phyloP scores from a whole-genome alignment of 2,113 vertebrate species.

The Brachyhypopomus gauderio region DNA sequence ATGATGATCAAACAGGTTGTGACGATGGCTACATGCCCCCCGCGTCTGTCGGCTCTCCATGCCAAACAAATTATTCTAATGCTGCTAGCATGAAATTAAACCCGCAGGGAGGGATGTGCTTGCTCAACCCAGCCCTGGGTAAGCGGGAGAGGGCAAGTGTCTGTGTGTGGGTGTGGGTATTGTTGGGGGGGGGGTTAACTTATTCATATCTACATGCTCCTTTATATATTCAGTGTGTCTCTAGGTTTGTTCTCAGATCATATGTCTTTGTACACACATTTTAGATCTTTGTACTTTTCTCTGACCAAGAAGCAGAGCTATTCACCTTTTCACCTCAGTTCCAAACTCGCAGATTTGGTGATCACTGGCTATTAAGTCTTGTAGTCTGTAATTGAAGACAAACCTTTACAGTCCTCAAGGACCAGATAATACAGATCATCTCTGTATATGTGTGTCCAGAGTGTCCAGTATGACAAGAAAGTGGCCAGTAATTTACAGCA shows the following conservation, averaged over 20 bases:
- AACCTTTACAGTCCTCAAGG: too few species aligned
- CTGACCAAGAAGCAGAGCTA: background rate
- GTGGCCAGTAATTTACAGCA: too few species aligned
- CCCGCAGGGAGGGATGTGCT: conserved; percentile 63
- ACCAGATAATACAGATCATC: too few species aligned
- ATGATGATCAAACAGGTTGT: conserved; percentile 61
- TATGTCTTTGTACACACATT: conserved; percentile 1
- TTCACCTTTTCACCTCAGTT: too few species aligned
- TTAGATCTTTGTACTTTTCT: background rate
- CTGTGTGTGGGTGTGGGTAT: background rate
- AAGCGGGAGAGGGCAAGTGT: conserved; percentile 41
- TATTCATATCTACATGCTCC: conserved; percentile 17
- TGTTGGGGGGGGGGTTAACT: background rate
- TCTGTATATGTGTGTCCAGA: too few species aligned
- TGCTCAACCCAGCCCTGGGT: conserved; percentile 58
- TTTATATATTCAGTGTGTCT: conserved; percentile 17
- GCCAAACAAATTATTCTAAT: conserved; percentile 72
- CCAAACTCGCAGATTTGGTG: too few species aligned
- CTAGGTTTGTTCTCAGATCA: background rate
- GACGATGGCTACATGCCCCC: conserved; percentile 64
- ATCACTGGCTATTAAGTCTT: too few species aligned
- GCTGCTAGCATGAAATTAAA: conserved; percentile 69
- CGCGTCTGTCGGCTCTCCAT: conserved; percentile 64
- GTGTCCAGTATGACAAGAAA: too few species aligned
- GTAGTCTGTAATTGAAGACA: too few species aligned